phyloP scores from a whole-genome alignment of 2,888 invertebrate species.

The Scaptomyza parva region DNA sequence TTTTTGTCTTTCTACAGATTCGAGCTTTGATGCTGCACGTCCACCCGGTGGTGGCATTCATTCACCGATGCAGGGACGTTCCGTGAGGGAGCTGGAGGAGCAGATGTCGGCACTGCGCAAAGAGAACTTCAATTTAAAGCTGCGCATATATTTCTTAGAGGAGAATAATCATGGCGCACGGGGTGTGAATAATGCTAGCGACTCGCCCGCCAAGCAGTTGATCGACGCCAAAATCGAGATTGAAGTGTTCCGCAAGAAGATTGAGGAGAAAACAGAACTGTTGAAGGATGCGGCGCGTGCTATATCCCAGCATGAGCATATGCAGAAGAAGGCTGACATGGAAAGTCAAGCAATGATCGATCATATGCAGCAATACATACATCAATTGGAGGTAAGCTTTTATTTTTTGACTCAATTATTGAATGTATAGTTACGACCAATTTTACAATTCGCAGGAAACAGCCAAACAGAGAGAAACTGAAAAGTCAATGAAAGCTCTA shows the following conservation, averaged over 20 bases:
- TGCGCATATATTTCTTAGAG: slow-evolving; percentile 95
- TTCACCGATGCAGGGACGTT: slow-evolving; percentile 87
- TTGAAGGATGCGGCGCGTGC: slow-evolving; percentile 94
- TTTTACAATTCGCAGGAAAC: slow-evolving; percentile 15
- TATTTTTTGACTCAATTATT: not conserved
- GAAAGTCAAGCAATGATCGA: slow-evolving; percentile 82
- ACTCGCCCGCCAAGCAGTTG: slow-evolving; percentile 86
- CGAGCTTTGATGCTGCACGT: slow-evolving; percentile 63
- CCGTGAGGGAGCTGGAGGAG: slow-evolving; percentile 96
- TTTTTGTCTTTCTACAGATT: slow-evolving; percentile 33
- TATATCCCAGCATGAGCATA: slow-evolving; percentile 90
- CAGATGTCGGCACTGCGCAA: slow-evolving; percentile 92
- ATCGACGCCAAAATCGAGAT: slow-evolving; percentile 90
- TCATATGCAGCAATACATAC: slow-evolving; percentile 83
- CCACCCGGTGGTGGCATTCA: slow-evolving; percentile 46
- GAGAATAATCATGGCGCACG: slow-evolving; percentile 87
- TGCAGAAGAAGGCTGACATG: slow-evolving; percentile 85
- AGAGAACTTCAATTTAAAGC: slow-evolving; percentile 96
- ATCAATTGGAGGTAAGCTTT: slow-evolving; percentile 76
- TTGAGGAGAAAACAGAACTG: slow-evolving; percentile 93
- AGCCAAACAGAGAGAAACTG: slow-evolving; percentile 25
- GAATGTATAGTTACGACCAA: not conserved
- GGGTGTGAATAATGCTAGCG: slow-evolving; percentile 64
- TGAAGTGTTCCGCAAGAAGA: slow-evolving; percentile 90
- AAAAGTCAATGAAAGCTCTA: not conserved